Conservation (phyloP, 2,797 vertebrate species). For the Helarctos malayanus region DNA sequence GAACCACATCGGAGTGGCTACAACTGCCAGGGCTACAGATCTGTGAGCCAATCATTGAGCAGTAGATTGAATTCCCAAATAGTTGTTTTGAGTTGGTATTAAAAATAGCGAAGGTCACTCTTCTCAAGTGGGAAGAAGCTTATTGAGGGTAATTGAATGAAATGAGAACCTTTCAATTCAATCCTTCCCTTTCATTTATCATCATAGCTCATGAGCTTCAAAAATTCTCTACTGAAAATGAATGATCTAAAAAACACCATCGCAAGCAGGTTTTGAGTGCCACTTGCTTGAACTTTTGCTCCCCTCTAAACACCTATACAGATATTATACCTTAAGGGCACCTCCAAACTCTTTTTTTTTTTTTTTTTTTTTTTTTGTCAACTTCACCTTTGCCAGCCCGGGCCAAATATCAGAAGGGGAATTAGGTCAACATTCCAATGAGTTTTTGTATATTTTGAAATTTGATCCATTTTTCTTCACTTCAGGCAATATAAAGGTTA, state of each 20-base stretch:
- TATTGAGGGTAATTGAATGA: slow-evolving; percentile 10
- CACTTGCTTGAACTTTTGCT: slow-evolving; percentile 43
- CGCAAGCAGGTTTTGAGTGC: not conserved
- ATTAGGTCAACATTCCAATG: slow-evolving; percentile 63
- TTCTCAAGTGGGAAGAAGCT: not conserved
- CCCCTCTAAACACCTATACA: slow-evolving; percentile 38
- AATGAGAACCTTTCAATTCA: slow-evolving; percentile 31
- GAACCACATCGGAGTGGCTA: not conserved
- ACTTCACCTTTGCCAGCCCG: slow-evolving; percentile 32
- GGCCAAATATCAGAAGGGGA: not conserved
- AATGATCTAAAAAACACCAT: not conserved
- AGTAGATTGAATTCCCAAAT: not conserved
- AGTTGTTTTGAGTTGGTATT: not conserved
- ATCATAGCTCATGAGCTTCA: slow-evolving; percentile 32
- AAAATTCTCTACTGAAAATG: slow-evolving; percentile 47
- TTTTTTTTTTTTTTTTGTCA: not conserved
- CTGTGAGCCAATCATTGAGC: not conserved
- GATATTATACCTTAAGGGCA: not conserved
- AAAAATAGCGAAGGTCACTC: not conserved
- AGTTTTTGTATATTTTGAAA: slow-evolving; percentile 59
- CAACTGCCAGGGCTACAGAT: not conserved
- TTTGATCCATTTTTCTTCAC: slow-evolving; percentile 51
- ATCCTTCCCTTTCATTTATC: slow-evolving; percentile 45
- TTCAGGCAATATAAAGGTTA: slow-evolving; percentile 45
- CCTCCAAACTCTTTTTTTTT: not conserved